Evolutionary conservation across 2,888 invertebrate genomes (phyloP).

Genomic region (Hypomecis punctinalis): DNA sequence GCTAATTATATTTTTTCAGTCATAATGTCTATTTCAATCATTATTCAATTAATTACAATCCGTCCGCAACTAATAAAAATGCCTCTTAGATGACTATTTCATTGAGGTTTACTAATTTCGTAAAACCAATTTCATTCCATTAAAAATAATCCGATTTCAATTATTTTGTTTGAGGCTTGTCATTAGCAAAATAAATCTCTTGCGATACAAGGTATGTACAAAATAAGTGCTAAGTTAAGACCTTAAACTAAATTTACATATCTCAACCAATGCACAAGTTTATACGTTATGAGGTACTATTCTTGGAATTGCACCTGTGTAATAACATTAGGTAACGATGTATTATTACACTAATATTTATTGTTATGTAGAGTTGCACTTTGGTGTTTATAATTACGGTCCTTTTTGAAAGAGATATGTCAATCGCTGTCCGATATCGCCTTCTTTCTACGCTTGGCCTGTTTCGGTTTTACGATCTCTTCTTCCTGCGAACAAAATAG

Average conservation of each 20-base stretch:
- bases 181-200: too few relatives aligned
- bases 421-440: constrained; percentile 97
- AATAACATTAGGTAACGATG: constrained; percentile 68
- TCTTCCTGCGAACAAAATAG: constrained; percentile 88
- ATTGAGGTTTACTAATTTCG: too few relatives aligned
- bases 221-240: too few relatives aligned
- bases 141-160: too few relatives aligned
- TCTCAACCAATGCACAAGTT: constrained; percentile 52
- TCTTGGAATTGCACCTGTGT: constrained; percentile 73
- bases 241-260: constrained; percentile 24
- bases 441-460: constrained; percentile 96
- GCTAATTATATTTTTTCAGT: too few relatives aligned
- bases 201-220: too few relatives aligned
- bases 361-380: constrained; percentile 83
- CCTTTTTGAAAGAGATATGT: constrained; percentile 81
- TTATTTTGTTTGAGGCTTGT: too few relatives aligned
- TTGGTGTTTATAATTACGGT: constrained; percentile 79
- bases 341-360: constrained; percentile 65
- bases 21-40: too few relatives aligned
- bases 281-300: constrained; percentile 63
- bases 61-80: too few relatives aligned
- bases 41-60: too few relatives aligned
- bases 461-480: constrained; percentile 95
- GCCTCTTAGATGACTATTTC: too few relatives aligned
- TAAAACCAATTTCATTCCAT: too few relatives aligned